Conservation (phyloP, 2,113 vertebrate genomes). For the Pachypanchax playfairii region DNA sequence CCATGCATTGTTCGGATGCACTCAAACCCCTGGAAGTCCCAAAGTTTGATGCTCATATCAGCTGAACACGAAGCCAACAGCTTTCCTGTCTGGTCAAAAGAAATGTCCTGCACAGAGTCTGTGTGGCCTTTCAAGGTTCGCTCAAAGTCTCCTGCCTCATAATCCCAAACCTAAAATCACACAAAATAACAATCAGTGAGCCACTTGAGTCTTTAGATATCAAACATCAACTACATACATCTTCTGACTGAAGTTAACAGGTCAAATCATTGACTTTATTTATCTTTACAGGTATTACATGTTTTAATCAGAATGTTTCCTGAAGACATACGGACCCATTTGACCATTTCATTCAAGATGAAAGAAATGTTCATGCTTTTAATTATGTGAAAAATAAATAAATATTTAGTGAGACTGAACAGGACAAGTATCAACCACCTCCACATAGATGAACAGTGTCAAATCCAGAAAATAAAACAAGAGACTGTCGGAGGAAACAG, state of each 20-base stretch:
- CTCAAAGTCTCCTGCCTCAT: slow-evolving; percentile 98
- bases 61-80: slow-evolving; percentile 98
- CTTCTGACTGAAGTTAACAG: not conserved
- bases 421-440: too few species aligned
- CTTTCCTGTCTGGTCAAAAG: slow-evolving; percentile 97
- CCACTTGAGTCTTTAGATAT: not conserved
- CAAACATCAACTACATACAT: not conserved
- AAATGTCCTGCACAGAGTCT: slow-evolving; percentile 99
- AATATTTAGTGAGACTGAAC: too few species aligned
- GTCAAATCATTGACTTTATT: not conserved
- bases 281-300: too few species aligned
- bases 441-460: too few species aligned
- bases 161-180: slow-evolving; percentile 93
- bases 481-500: too few species aligned
- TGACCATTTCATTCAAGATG: too few species aligned
- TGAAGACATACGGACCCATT: too few species aligned
- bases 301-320: too few species aligned
- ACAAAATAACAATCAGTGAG: slow-evolving; percentile 7
- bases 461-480: too few species aligned
- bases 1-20: slow-evolving; percentile 99
- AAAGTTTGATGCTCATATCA: slow-evolving; percentile 99
- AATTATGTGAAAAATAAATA: too few species aligned
- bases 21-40: slow-evolving; percentile 99
- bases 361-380: too few species aligned
- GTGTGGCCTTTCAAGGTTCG: slow-evolving; percentile 98